Evolutionary conservation across 2,888 invertebrate genomes (phyloP).

Genomic region (Cabera pusaria): DNA sequence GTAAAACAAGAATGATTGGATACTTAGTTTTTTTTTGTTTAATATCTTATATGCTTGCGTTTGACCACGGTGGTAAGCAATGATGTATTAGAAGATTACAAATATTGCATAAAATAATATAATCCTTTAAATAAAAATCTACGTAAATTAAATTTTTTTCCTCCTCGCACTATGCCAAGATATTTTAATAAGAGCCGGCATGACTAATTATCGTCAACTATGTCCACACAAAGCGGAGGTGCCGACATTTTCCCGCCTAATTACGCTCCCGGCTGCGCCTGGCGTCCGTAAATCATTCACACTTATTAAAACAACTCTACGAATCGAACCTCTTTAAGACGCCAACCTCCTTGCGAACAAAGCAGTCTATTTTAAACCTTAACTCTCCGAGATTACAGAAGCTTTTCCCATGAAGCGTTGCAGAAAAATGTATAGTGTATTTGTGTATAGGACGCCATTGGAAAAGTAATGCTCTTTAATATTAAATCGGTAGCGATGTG

Average conservation of each 20-base stretch:
- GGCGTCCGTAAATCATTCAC: conserved; percentile 78
- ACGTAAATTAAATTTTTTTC: too few relatives aligned
- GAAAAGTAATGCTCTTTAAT: conserved; percentile 57
- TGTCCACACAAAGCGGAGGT: conserved; percentile 38
- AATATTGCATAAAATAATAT: too few relatives aligned
- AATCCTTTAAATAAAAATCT: not conserved
- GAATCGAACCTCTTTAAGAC: conserved; percentile 74
- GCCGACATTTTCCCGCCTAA: conserved; percentile 65
- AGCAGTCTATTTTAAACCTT: conserved; percentile 21
- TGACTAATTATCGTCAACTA: conserved; percentile 40
- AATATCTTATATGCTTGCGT: too few relatives aligned
- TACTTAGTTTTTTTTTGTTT: too few relatives aligned
- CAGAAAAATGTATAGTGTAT: conserved; percentile 16
- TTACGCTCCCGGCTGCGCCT: conserved; percentile 67
- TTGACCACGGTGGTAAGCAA: too few relatives aligned
- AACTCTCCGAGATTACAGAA: conserved; percentile 17
- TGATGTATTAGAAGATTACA: too few relatives aligned
- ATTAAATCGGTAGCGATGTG: conserved; percentile 41
- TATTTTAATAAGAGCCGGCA: conserved; percentile 26
- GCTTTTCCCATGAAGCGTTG: conserved; percentile 15
- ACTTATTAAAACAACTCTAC: conserved; percentile 78
- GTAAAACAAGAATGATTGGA: too few relatives aligned
- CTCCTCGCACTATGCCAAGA: conserved; percentile 8
- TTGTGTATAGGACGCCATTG: conserved; percentile 37
- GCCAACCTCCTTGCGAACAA: conserved; percentile 46